phyloP scores from a whole-genome alignment of 1,140 invertebrate genomes.

The Limonius californicus region DNA sequence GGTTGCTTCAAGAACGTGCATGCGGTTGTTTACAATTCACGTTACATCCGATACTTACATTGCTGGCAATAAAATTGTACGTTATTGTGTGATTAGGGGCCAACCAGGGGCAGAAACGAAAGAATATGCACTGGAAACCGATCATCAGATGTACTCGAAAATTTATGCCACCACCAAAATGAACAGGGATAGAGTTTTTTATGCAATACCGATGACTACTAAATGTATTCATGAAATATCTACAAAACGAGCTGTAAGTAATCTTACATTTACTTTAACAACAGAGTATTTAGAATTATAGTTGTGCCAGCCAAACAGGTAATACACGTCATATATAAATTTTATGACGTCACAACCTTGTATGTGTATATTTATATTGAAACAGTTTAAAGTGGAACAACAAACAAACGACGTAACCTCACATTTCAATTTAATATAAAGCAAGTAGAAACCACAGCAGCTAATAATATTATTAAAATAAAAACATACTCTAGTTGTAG shows the following conservation, averaged over 20 bases:
- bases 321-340: too few species aligned
- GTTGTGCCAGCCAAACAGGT: too few species aligned
- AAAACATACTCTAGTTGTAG: too few species aligned
- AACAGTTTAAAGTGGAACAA: too few species aligned
- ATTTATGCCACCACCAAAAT: constrained; percentile 26
- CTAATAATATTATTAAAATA: too few species aligned
- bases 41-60: constrained; percentile 33
- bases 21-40: constrained; percentile 37
- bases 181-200: constrained; percentile 38
- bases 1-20: constrained; percentile 35
- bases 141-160: constrained; percentile 28
- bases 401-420: too few species aligned
- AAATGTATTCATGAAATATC: constrained; percentile 37
- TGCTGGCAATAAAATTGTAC: constrained; percentile 35
- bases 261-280: too few species aligned
- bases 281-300: too few species aligned
- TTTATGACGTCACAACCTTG: too few species aligned
- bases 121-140: constrained; percentile 32
- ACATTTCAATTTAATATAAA: too few species aligned
- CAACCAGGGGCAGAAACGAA: constrained; percentile 24
- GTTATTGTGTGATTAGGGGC: constrained; percentile 34
- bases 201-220: constrained; percentile 30
- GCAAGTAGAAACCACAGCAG: too few species aligned
- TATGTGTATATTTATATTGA: too few species aligned
- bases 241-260: constrained; percentile 35